Conservation (phyloP, 2,113 vertebrate genomes). For the Panthera uncia region DNA sequence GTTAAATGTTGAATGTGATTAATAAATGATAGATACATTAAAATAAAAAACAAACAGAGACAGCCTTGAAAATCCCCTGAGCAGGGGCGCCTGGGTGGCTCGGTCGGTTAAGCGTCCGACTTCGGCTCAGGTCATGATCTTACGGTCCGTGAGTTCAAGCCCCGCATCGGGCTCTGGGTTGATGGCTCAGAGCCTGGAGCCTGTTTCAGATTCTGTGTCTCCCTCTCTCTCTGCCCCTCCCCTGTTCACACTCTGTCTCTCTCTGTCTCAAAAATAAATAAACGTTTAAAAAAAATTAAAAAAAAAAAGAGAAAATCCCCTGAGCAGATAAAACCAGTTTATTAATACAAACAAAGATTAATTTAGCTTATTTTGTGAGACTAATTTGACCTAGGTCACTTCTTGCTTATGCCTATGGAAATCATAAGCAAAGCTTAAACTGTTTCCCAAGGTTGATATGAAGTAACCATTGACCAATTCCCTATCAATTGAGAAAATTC, state of each 20-base stretch:
- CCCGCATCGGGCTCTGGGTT: too few relatives aligned
- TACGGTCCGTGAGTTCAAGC: too few relatives aligned
- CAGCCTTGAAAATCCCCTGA: background rate
- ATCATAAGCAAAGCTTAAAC: background rate
- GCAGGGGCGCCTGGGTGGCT: background rate
- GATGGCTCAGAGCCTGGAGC: too few relatives aligned
- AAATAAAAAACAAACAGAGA: background rate
- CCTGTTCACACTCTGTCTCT: too few relatives aligned
- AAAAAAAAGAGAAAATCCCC: background rate
- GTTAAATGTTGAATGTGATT: background rate
- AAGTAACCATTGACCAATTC: background rate
- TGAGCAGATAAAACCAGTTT: background rate
- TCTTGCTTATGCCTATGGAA: background rate
- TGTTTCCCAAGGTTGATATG: background rate
- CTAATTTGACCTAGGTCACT: background rate
- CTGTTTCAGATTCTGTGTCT: too few relatives aligned
- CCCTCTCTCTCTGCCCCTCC: too few relatives aligned
- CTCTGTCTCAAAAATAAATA: too few relatives aligned
- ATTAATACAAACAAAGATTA: background rate
- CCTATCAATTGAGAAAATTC: background rate
- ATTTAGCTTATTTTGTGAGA: background rate
- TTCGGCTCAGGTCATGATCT: too few relatives aligned
- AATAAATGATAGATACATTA: background rate
- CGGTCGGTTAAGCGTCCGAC: too few relatives aligned
- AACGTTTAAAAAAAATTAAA: too few relatives aligned